Evolutionary conservation across 2,113 vertebrate genomes (phyloP), one percentile per base, ranked within the genome.

Genomic region (Elaphurus davidianus): DNA sequence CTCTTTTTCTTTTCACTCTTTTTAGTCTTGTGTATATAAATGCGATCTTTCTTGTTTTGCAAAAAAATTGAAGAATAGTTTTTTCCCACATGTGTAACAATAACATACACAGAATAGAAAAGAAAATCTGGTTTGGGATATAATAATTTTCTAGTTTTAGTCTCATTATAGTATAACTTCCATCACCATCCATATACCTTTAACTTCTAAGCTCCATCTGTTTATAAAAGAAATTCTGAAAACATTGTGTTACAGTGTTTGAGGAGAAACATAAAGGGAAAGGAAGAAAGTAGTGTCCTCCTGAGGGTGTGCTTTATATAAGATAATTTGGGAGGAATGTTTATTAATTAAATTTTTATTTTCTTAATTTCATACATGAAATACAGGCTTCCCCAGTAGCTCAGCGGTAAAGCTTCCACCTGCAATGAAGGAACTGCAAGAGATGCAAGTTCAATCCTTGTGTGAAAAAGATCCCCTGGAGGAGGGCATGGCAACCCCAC

Each of bases 71-170:
- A 98, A 98, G 0, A 27, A 83, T 76, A 92, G 1, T 52, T 91
- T 98, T 93, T 84, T 3, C 40, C 64, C 90, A 91, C 90, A 2
- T 52, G 6, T 85, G 76, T 54, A 85, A 89, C 33, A 96, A 93
- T 84, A 94, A 79, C 6, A 98, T 93, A 97, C 97, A 96, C 96
- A 89, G 98, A 96, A 81, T 87, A 87, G 96, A 97, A 90, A 98
- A 45, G 57, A 40, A 11, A 84, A 87, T 78, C 13, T 97, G n/a
- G 96, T 11, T 62, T 98, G 76, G 17, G 92, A 57, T 86, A 60
- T 91, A 94, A 87, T 43, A 79, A 89, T 47, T 94, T 95, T 6
- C 45, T 87, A 23, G 36, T 84, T 94, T 97, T 97, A 19, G 40
- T 86, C 4, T 28, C 7, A 47, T n/a, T 57, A 1, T 30, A 8